Conservation (phyloP, 2,797 vertebrate genomes). For the Tinamus major region DNA sequence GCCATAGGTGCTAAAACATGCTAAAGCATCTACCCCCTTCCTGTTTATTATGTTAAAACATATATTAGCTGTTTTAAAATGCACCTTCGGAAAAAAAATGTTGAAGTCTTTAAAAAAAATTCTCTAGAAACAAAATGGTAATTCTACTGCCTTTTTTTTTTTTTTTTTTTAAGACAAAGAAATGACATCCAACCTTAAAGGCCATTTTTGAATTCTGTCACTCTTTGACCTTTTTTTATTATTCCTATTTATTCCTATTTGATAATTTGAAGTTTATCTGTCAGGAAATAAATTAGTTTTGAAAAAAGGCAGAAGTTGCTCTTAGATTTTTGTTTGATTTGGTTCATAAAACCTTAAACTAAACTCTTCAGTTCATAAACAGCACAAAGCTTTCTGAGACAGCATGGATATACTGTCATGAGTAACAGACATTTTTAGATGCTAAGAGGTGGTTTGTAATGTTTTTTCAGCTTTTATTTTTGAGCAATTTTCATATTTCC, state of each 20-base stretch:
- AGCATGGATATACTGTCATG: not conserved
- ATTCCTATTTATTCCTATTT: not conserved
- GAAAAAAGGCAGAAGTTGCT: not conserved
- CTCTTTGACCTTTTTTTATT: not conserved
- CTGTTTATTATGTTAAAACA: not conserved
- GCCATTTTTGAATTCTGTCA: not conserved
- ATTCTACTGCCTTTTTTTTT: not conserved
- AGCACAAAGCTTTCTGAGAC: not conserved
- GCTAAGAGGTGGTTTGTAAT: not conserved
- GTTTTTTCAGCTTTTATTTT: not conserved
- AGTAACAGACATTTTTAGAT: not conserved
- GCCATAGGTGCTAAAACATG: conserved; percentile 15
- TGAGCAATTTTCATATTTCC: not conserved
- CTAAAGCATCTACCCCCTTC: not conserved
- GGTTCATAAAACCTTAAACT: not conserved
- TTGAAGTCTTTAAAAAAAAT: not conserved
- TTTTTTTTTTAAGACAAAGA: not conserved
- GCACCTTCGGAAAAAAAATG: not conserved
- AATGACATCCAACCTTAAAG: not conserved
- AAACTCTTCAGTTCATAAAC: not conserved
- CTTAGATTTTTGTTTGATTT: not conserved
- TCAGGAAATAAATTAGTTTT: not conserved
- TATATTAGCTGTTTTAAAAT: not conserved
- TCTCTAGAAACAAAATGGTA: not conserved
- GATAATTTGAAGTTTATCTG: conserved; percentile 7